phyloP scores from a whole-genome alignment of 2,797 vertebrate genomes.

The Echiichthys vipera region DNA sequence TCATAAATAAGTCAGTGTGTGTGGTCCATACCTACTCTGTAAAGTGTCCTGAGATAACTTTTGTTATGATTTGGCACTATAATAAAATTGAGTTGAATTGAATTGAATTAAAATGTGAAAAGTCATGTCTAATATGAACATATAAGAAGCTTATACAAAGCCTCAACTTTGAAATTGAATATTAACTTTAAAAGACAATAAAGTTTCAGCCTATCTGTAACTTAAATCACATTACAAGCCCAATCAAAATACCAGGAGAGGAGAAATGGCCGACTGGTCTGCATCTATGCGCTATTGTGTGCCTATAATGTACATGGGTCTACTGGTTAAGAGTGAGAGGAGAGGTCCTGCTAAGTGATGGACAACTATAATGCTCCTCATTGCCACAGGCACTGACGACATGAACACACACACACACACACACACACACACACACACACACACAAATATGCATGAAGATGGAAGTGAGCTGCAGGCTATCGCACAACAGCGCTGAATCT shows the following conservation, averaged over 20 bases:
- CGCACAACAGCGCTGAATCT: constrained; percentile 4
- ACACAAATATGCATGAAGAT: constrained; percentile 20
- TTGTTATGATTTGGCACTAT: no score
- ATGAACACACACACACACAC: constrained; percentile 13
- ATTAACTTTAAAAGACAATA: not conserved
- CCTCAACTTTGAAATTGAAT: not conserved
- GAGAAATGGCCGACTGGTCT: not conserved
- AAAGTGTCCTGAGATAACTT: no score
- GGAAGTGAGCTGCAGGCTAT: constrained; percentile 41
- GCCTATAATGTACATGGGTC: not conserved
- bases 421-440: not conserved
- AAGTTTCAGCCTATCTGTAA: not conserved
- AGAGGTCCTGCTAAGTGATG: constrained; percentile 3
- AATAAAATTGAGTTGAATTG: no score
- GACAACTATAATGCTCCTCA: not conserved
- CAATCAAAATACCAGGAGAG: not conserved
- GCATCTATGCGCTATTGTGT: not conserved
- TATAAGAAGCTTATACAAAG: not conserved
- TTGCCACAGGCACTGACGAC: not conserved
- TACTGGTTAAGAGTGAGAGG: not conserved
- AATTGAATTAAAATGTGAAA: not conserved
- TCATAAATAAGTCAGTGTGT: no score
- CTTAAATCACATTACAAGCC: not conserved
- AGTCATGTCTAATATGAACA: not conserved
- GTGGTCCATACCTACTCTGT: no score